These are phyloP conservation scores for Diplodus puntazzo DNA, from an alignment of 2,797 vertebrate genomes.

Conservation along the genomic window DNA sequence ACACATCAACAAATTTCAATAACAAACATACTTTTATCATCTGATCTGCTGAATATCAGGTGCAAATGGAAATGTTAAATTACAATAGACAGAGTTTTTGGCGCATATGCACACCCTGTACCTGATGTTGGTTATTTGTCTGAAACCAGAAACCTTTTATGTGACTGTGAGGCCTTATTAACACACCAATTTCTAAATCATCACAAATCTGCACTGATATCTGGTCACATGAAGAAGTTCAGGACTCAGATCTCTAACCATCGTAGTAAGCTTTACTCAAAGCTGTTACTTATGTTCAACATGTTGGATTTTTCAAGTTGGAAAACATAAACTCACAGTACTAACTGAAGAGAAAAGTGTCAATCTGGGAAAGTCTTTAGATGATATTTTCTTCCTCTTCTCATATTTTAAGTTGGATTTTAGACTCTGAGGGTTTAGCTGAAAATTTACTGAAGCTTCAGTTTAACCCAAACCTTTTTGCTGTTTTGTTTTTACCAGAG, in stretches of 20 bases:
- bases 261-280: neutral
- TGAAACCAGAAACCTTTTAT: neutral
- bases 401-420: neutral
- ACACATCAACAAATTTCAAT: no score
- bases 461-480: constrained; percentile 59
- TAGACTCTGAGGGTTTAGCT: neutral
- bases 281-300: neutral
- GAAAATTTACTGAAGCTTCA: neutral
- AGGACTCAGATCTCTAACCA: neutral
- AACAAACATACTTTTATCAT: no score
- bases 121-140: neutral
- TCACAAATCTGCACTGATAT: neutral
- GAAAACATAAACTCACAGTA: neutral
- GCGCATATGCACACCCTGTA: no score
- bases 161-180: neutral
- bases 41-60: no score
- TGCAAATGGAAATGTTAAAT: no score
- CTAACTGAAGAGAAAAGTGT: neutral
- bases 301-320: neutral
- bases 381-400: no score
- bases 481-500: constrained; percentile 84
- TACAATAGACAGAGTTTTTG: no score
- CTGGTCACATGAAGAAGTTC: neutral
- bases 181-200: neutral
- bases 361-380: neutral